A percentile compares a stretch with the other conserved stretches of the same genome.
phyloP scores from a whole-genome alignment of 35 echinoderm and acorn worm species.

The Apostichopus parvimensis region DNA sequence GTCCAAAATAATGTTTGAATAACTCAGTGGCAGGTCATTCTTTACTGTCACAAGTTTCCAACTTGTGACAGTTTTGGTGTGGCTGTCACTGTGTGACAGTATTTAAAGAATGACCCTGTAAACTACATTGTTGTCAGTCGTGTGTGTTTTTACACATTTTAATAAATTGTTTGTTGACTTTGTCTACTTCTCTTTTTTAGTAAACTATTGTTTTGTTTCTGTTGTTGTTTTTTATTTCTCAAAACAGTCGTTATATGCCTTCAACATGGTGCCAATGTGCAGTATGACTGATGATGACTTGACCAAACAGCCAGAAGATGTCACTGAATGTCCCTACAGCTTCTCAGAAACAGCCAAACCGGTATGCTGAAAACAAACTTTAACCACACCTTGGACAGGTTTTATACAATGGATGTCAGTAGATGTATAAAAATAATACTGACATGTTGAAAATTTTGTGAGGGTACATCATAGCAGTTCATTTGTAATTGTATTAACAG shows the following conservation, averaged over 20 bases:
- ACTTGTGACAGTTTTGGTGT: too few species aligned
- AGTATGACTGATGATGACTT: constrained; percentile 72
- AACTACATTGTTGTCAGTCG: too few species aligned
- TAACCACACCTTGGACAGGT: too few species aligned
- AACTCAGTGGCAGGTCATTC: too few species aligned
- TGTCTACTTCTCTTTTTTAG: background rate
- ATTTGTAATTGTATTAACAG: too few species aligned
- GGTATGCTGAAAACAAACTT: background rate
- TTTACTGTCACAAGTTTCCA: too few species aligned
- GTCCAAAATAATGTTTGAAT: too few species aligned
- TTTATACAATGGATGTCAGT: background rate
- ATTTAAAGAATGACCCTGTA: too few species aligned
- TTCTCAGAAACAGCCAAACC: constrained; percentile 24
- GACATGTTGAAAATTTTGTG: background rate
- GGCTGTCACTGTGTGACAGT: too few species aligned
- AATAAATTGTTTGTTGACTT: background rate
- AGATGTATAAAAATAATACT: background rate
- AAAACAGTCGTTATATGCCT: constrained; percentile 93
- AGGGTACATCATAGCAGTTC: too few species aligned
- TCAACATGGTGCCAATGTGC: constrained; percentile 91
- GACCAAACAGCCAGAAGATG: constrained; percentile 85
- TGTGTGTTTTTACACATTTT: too few species aligned
- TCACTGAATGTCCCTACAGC: constrained; percentile 91
- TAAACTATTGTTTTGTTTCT: background rate
- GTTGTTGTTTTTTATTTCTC: background rate